These are phyloP conservation scores for Campoletis sonorensis DNA, from an alignment of 1,140 invertebrate genomes.

Conservation along the genomic window DNA sequence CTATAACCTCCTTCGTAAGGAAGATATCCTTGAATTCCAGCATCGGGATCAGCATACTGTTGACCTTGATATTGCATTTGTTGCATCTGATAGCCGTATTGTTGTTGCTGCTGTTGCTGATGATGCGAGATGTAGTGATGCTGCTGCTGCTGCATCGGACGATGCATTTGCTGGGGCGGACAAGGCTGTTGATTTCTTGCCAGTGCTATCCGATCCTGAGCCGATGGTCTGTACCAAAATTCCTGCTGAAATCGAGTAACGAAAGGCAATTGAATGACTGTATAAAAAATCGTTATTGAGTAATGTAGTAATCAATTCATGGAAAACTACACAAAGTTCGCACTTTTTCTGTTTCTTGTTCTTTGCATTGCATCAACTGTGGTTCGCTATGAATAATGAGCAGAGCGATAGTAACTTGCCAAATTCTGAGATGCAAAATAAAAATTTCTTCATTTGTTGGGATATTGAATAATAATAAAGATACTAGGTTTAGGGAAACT, in stretches of 20 bases:
- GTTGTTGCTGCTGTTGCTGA: conserved; percentile 41
- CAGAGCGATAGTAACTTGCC: too few species aligned
- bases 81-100: conserved; percentile 55
- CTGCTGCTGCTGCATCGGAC: conserved; percentile 38
- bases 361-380: too few species aligned
- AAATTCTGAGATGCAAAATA: too few species aligned
- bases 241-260: background rate
- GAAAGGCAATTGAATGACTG: background rate
- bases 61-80: conserved; percentile 54
- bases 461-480: too few species aligned
- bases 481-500: too few species aligned
- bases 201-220: conserved; percentile 61
- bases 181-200: conserved; percentile 54
- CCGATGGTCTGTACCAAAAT: conserved; percentile 44
- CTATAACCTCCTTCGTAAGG: conserved; percentile 58
- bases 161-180: conserved; percentile 29
- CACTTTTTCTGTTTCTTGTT: too few species aligned
- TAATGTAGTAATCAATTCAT: background rate
- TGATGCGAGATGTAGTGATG: conserved; percentile 12
- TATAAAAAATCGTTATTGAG: too few species aligned
- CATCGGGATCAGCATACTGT: conserved; percentile 55
- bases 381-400: too few species aligned
- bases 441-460: too few species aligned
- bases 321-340: background rate
- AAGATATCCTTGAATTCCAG: conserved; percentile 54